Evolutionary conservation across 30 jellyfish, hydroid and myxozoan genomes (phyloP).

Genomic region (Cassiopea andromeda): DNA sequence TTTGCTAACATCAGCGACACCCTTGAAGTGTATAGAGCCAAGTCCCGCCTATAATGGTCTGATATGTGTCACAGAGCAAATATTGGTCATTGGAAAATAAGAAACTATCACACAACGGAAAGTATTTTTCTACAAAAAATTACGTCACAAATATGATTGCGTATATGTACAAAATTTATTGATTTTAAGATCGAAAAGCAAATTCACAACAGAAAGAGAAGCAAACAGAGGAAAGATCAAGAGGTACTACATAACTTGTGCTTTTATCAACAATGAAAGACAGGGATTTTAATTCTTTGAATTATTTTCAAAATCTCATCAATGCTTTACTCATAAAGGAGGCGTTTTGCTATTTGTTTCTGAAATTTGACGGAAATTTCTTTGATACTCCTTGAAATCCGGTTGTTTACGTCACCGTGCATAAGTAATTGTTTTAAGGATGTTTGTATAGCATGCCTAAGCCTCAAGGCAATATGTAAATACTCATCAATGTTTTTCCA

Average conservation of each 20-base stretch:
- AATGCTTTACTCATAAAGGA: background rate
- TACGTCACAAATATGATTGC: background rate
- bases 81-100: background rate
- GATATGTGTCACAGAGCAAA: background rate
- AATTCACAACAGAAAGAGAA: background rate
- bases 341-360: background rate
- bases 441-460: background rate
- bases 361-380: background rate
- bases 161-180: background rate
- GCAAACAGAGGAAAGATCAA: background rate
- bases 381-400: background rate
- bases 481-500: background rate
- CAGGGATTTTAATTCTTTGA: background rate
- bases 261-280: background rate
- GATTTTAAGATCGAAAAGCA: background rate
- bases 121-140: too few species aligned
- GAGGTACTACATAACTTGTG: background rate
- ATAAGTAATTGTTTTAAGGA: background rate
- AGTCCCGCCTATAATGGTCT: background rate
- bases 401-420: constrained; percentile 6
- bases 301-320: background rate
- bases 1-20: background rate
- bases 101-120: too few species aligned
- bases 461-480: constrained; percentile 11
- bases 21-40: background rate